Conservation (phyloP, 2,113 vertebrate species). For the Nannobrachium achirus region DNA sequence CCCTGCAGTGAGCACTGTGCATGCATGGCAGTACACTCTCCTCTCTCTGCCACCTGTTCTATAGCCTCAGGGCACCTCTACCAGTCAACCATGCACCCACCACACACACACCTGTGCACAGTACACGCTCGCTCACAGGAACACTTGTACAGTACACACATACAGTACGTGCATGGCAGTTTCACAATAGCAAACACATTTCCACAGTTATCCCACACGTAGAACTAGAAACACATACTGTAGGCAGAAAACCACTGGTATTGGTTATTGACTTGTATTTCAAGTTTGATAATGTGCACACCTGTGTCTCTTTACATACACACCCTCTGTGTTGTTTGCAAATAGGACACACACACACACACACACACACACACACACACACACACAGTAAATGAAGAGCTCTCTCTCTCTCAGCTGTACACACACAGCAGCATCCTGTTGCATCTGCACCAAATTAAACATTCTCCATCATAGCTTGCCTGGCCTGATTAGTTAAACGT, state of each 20-base stretch:
- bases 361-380: neutral
- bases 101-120: constrained; percentile 24
- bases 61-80: constrained; percentile 47
- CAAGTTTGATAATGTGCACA: too few relatives aligned
- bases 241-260: too few relatives aligned
- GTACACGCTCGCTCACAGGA: too few relatives aligned
- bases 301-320: neutral
- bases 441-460: constrained; percentile 53
- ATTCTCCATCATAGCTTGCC: constrained; percentile 43
- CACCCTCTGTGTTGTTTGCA: neutral
- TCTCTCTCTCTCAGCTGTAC: neutral
- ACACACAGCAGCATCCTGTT: constrained; percentile 43
- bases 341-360: neutral
- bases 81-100: constrained; percentile 14
- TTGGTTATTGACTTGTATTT: too few relatives aligned
- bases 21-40: too few relatives aligned
- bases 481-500: constrained; percentile 59
- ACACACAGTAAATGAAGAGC: neutral
- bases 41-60: constrained; percentile 56
- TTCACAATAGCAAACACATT: too few relatives aligned
- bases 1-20: constrained; percentile 31
- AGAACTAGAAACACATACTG: too few relatives aligned
- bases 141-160: neutral
- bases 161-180: neutral
- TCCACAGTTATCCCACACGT: too few relatives aligned